Evolutionary conservation across 1,140 invertebrate genomes (phyloP).

Genomic region (Diorhabda elongata): DNA sequence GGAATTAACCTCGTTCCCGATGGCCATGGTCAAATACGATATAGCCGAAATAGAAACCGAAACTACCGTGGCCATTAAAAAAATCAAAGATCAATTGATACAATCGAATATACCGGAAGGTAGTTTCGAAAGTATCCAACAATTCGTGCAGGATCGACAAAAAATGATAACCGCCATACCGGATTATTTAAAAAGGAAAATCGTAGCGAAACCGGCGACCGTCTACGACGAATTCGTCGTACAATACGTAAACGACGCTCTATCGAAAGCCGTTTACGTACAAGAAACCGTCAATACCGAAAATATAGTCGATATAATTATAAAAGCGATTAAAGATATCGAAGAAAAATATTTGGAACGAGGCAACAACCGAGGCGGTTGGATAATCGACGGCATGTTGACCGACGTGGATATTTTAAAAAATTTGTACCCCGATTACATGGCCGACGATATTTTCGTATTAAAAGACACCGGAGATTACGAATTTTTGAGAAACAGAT

Average conservation of each 20-base stretch:
- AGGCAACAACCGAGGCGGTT: slow-evolving; percentile 47
- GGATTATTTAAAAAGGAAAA: slow-evolving; percentile 24
- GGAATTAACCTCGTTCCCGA: slow-evolving; percentile 34
- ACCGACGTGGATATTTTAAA: slow-evolving; percentile 49
- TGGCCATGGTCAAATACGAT: slow-evolving; percentile 23
- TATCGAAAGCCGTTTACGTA: slow-evolving; percentile 42
- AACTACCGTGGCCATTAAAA: slow-evolving; percentile 20
- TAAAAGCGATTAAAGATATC: slow-evolving; percentile 43
- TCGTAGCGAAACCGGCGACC: slow-evolving; percentile 26
- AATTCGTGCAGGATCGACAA: slow-evolving; percentile 23
- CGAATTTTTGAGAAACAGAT: slow-evolving; percentile 42
- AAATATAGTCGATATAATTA: slow-evolving; percentile 41
- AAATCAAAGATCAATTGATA: slow-evolving; percentile 22
- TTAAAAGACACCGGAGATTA: slow-evolving; percentile 50
- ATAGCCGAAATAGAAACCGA: slow-evolving; percentile 26
- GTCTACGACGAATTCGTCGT: slow-evolving; percentile 37
- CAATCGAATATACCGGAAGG: slow-evolving; percentile 22
- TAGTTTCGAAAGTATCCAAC: slow-evolving; percentile 21
- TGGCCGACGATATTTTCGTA: slow-evolving; percentile 53
- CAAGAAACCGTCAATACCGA: slow-evolving; percentile 41
- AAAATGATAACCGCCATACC: slow-evolving; percentile 32
- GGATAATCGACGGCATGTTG: slow-evolving; percentile 56
- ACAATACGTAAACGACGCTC: slow-evolving; percentile 43
- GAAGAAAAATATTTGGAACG: slow-evolving; percentile 41
- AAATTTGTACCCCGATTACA: slow-evolving; percentile 45